Percentiles rank a stretch among this genome's conserved stretches.
Conservation (phyloP, 2,113 vertebrate genomes). For the Malurus melanocephalus region DNA sequence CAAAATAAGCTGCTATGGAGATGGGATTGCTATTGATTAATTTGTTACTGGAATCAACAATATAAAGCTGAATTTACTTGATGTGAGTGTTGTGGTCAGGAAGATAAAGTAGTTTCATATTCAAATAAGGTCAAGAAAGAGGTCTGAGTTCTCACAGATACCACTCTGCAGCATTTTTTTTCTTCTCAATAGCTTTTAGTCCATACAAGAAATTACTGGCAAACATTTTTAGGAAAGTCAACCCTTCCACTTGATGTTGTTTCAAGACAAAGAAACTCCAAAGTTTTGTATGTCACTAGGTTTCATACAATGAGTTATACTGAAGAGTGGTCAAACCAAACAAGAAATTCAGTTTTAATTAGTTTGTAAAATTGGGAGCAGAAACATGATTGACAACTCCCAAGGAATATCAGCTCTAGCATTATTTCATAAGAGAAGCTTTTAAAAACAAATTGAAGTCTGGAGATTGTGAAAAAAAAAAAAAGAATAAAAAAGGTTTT, state of each 20-base stretch:
- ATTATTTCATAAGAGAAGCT: neutral
- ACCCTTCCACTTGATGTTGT: neutral
- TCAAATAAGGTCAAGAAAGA: neutral
- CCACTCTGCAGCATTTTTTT: neutral
- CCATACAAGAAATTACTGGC: neutral
- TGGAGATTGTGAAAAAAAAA: neutral
- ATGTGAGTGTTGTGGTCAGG: neutral
- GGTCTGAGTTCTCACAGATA: neutral
- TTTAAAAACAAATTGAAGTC: neutral
- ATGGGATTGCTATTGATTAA: slow-evolving; percentile 42
- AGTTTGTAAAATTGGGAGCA: neutral
- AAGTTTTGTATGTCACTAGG: neutral
- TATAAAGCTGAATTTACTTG: neutral
- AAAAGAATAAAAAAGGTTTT: neutral
- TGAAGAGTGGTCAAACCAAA: neutral
- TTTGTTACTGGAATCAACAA: slow-evolving; percentile 22
- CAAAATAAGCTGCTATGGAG: neutral
- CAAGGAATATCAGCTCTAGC: neutral
- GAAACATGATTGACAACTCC: neutral
- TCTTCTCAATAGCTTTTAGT: neutral
- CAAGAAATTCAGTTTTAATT: neutral
- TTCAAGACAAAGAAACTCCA: neutral
- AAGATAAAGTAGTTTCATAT: neutral
- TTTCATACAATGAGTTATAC: neutral
- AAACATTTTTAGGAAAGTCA: neutral